phyloP scores from a whole-genome alignment of 2,888 invertebrate genomes.

The Coecobrya sp. region DNA sequence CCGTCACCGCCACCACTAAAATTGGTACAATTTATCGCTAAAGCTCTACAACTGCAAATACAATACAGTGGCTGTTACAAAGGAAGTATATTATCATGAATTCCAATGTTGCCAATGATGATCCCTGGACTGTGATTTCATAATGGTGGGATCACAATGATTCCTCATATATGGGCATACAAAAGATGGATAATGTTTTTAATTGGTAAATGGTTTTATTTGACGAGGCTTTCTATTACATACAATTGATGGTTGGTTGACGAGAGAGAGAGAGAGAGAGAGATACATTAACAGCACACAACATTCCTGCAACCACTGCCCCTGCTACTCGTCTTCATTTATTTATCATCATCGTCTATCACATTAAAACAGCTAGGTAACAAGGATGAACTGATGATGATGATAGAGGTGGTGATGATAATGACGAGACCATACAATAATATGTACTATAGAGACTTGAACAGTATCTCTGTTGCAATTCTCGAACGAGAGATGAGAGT shows the following conservation, averaged over 20 bases:
- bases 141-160: slow-evolving; percentile 28
- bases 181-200: slow-evolving; percentile 35
- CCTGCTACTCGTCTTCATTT: slow-evolving; percentile 46
- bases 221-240: slow-evolving; percentile 48
- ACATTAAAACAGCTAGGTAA: slow-evolving; percentile 60
- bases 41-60: neutral
- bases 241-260: slow-evolving; percentile 17
- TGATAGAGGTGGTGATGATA: neutral
- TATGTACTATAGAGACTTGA: slow-evolving; percentile 5
- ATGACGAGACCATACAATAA: neutral
- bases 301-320: neutral
- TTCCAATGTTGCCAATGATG: neutral
- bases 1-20: neutral
- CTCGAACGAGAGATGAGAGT: slow-evolving; percentile 40
- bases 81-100: neutral
- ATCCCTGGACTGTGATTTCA: neutral
- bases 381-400: neutral
- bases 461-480: neutral
- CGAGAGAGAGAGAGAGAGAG: neutral
- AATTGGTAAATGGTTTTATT: slow-evolving; percentile 49
- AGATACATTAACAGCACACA: neutral
- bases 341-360: slow-evolving; percentile 60
- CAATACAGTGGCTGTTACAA: neutral
- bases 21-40: neutral
- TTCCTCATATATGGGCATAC: slow-evolving; percentile 10